Percentiles rank a stretch among this genome's conserved stretches.
These are phyloP conservation scores for Panagrolaimus sp. DNA, from an alignment of 1,140 invertebrate species.

Conservation along the genomic window DNA sequence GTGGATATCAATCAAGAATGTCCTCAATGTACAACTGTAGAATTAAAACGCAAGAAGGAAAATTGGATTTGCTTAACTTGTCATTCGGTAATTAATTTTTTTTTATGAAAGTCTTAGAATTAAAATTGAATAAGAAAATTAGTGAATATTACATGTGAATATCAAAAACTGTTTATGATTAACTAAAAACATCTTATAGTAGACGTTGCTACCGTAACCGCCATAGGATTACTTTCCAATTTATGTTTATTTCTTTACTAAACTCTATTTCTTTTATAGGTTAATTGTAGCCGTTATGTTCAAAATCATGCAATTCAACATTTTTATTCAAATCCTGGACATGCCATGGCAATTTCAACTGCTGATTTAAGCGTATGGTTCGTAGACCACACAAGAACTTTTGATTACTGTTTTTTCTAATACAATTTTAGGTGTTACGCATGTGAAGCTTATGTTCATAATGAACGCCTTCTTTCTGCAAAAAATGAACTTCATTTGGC, in stretches of 20 bases:
- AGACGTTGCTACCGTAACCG: too few species aligned
- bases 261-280: constrained; percentile 59
- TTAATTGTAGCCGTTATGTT: constrained; percentile 73
- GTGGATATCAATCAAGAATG: constrained; percentile 41
- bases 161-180: too few species aligned
- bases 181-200: too few species aligned
- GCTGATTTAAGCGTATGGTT: too few species aligned
- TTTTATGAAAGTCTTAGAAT: too few species aligned
- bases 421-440: constrained; percentile 81
- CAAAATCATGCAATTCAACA: constrained; percentile 74
- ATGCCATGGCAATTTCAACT: constrained; percentile 72
- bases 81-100: constrained; percentile 60
- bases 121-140: too few species aligned
- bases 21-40: constrained; percentile 66
- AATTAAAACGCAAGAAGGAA: constrained; percentile 67
- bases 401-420: too few species aligned
- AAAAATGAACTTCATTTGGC: constrained; percentile 68
- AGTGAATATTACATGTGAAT: too few species aligned
- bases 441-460: constrained; percentile 76
- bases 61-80: constrained; percentile 81
- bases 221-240: too few species aligned
- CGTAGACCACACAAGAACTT: too few species aligned
- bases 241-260: constrained; percentile 9
- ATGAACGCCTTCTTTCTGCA: constrained; percentile 67
- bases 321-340: constrained; percentile 61